Conservation (phyloP, 2,113 vertebrate species). For the Strix uralensis region DNA sequence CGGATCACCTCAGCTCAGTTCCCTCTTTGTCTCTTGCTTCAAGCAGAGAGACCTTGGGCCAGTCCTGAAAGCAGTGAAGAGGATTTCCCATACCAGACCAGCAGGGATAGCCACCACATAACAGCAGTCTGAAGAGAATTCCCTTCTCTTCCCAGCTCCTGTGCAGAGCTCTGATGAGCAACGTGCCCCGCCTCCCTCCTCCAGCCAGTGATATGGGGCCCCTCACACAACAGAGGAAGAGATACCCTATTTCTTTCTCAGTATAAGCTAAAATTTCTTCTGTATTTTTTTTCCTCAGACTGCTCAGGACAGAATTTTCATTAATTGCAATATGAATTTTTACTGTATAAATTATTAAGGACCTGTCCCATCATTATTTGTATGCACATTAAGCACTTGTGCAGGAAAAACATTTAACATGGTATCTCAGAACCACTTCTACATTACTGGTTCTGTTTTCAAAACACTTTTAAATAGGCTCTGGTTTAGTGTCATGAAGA, state of each 20-base stretch:
- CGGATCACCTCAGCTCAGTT: background rate
- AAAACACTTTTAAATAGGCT: background rate
- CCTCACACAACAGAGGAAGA: background rate
- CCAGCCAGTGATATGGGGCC: background rate
- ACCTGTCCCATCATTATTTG: background rate
- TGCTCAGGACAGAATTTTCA: background rate
- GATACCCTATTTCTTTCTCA: background rate
- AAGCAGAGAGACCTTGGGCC: background rate
- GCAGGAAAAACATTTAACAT: background rate
- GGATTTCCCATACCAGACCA: background rate
- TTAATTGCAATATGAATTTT: background rate
- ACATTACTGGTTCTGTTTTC: background rate
- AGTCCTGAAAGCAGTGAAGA: background rate
- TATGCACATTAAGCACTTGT: background rate
- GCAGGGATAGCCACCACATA: background rate
- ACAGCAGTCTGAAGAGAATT: background rate
- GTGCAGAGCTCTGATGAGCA: rapidly evolving
- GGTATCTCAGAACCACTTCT: background rate
- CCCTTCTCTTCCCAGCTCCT: background rate
- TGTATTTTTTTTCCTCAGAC: background rate
- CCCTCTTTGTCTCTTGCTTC: background rate
- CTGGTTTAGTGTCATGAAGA: background rate
- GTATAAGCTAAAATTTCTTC: background rate
- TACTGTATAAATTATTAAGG: background rate
- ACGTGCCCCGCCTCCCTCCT: background rate